These are phyloP conservation scores for Anniella stebbinsi DNA, from an alignment of 2,797 vertebrate genomes.

Conservation along the genomic window DNA sequence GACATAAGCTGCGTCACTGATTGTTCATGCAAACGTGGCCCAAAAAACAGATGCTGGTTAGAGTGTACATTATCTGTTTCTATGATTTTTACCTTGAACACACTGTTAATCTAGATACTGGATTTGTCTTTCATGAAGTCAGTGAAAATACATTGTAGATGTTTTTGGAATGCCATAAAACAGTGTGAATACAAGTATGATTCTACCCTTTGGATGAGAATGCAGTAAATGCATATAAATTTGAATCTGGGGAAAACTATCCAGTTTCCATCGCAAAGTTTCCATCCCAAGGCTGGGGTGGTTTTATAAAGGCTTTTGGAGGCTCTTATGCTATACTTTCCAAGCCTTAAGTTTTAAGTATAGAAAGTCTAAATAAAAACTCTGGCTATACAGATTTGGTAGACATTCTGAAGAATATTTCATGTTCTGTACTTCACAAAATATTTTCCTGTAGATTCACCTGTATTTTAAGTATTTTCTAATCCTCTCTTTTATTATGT, in stretches of 20 bases:
- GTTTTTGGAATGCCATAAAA: conserved; percentile 21
- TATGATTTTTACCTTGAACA: neutral
- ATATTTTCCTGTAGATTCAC: neutral
- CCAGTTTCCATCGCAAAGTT: conserved; percentile 40
- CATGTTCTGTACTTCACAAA: conserved; percentile 21
- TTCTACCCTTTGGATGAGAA: conserved; percentile 51
- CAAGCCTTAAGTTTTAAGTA: conserved; percentile 47
- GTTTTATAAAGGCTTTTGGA: conserved; percentile 39
- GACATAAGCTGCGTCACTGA: neutral
- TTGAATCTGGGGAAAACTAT: neutral
- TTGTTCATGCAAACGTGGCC: neutral
- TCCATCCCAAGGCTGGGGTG: conserved; percentile 48
- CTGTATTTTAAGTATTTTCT: conserved; percentile 15
- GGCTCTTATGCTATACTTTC: conserved; percentile 24
- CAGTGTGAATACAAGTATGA: conserved; percentile 31
- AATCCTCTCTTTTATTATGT: neutral
- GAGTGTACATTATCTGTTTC: neutral
- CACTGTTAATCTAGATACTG: neutral
- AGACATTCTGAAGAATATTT: conserved; percentile 5
- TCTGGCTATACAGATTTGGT: neutral
- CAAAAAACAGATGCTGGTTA: neutral
- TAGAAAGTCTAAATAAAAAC: conserved; percentile 49
- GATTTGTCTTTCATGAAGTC: conserved; percentile 11
- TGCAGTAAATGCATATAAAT: conserved; percentile 29
- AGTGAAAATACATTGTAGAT: neutral